Evolutionary conservation across 2,797 vertebrate genomes (phyloP).

Genomic region (Coregonus sp.): DNA sequence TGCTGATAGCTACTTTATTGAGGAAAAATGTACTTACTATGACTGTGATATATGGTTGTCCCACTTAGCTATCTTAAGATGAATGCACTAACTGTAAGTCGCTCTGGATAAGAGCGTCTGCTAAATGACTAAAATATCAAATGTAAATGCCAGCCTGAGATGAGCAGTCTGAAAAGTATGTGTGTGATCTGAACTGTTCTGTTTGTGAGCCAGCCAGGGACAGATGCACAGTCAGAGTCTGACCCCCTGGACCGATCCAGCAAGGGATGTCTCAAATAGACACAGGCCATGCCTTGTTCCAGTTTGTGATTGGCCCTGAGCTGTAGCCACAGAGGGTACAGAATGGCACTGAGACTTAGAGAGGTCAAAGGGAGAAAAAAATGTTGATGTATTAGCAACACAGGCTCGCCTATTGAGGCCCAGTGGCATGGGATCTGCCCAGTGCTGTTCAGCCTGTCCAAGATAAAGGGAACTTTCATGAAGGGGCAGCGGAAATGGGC

Average conservation of each 20-base stretch:
- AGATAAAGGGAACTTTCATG: slow-evolving; percentile 75
- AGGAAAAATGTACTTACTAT: too few relatives aligned
- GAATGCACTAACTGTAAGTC: too few relatives aligned
- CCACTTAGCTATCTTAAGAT: too few relatives aligned
- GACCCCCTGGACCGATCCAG: slow-evolving; percentile 24
- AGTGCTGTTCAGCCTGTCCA: slow-evolving; percentile 44
- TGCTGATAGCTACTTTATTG: too few relatives aligned
- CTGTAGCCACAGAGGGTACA: slow-evolving; percentile 28
- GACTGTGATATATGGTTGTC: too few relatives aligned
- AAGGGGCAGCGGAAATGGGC: slow-evolving; percentile 40
- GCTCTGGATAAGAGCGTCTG: too few relatives aligned
- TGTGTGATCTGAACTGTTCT: slow-evolving; percentile 15
- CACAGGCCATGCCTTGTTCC: slow-evolving; percentile 43
- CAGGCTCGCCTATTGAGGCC: slow-evolving; percentile 68
- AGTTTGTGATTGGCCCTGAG: slow-evolving; percentile 45
- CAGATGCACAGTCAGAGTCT: slow-evolving; percentile 45
- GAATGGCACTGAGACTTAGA: slow-evolving; percentile 44
- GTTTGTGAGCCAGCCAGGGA: slow-evolving; percentile 15
- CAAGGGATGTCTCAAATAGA: slow-evolving; percentile 41
- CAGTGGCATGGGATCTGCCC: slow-evolving; percentile 53
- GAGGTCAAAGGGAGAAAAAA: slow-evolving; percentile 52
- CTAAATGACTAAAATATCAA: too few relatives aligned
- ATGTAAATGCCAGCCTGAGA: slow-evolving; percentile 24
- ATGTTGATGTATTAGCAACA: slow-evolving; percentile 74
- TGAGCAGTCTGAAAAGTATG: slow-evolving; percentile 14